These are phyloP conservation scores for Dermatemys mawii DNA, from an alignment of 2,113 vertebrate genomes.

Conservation along the genomic window DNA sequence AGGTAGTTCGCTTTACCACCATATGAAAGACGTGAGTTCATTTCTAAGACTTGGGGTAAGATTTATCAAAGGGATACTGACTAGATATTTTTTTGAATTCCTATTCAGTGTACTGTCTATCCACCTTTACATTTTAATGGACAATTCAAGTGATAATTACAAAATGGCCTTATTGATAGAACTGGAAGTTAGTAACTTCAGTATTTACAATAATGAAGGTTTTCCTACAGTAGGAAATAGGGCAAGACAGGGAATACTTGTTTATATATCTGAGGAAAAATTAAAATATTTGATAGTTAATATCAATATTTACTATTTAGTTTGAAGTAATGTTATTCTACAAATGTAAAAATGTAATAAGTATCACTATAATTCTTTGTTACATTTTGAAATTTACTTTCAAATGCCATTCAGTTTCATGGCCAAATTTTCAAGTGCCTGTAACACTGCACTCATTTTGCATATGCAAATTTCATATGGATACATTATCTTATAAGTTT, in stretches of 20 bases:
- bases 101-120: background rate
- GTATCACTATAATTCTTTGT: background rate
- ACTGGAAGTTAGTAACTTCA: background rate
- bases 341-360: background rate
- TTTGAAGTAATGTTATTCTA: background rate
- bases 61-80: background rate
- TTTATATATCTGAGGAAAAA: background rate
- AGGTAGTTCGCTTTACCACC: background rate
- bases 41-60: background rate
- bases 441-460: background rate
- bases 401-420: background rate
- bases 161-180: background rate
- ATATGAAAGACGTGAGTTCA: background rate
- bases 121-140: background rate
- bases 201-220: fast-evolving
- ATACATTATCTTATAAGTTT: background rate
- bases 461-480: background rate
- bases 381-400: background rate
- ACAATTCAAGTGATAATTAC: fast-evolving
- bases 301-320: background rate
- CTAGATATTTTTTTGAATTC: background rate
- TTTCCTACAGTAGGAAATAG: background rate
- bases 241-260: background rate
- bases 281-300: background rate
- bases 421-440: background rate